Evolutionary conservation across 1,140 invertebrate genomes (phyloP).

Genomic region (Neoseiulus cucumeris): DNA sequence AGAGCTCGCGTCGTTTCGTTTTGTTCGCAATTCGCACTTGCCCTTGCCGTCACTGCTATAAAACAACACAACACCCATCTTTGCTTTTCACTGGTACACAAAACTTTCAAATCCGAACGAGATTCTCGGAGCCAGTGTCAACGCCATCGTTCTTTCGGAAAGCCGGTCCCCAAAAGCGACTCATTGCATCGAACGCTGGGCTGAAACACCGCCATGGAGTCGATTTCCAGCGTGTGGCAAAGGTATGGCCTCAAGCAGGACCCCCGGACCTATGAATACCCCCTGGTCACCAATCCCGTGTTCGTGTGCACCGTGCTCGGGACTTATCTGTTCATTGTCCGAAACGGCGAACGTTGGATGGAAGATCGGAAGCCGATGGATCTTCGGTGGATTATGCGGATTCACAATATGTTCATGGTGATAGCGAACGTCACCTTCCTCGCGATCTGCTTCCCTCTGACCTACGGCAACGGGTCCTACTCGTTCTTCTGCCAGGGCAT

Average conservation of each 20-base stretch:
- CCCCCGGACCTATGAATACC: background rate
- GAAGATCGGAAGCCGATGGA: slow-evolving; percentile 27
- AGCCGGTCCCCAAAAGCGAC: too few species aligned
- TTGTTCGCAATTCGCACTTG: too few species aligned
- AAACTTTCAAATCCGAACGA: too few species aligned
- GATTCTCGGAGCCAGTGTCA: too few species aligned
- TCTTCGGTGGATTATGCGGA: slow-evolving; percentile 23
- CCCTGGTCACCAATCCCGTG: background rate
- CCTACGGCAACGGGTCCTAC: background rate
- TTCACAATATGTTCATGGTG: slow-evolving; percentile 1
- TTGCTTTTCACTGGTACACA: too few species aligned
- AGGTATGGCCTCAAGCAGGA: background rate
- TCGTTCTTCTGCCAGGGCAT: background rate
- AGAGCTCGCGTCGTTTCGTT: too few species aligned
- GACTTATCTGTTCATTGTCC: background rate
- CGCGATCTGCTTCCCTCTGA: background rate
- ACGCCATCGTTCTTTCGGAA: too few species aligned
- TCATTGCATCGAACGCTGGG: too few species aligned
- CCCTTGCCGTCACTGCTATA: too few species aligned
- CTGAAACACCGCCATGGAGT: too few species aligned
- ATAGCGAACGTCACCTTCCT: background rate
- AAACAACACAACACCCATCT: too few species aligned
- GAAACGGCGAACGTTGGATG: slow-evolving; percentile 23
- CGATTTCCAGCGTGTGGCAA: too few species aligned
- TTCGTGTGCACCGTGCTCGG: background rate